Base-by-base conservation (phyloP, 2,888 invertebrate genomes). In the Drosophila quinaria region DNA sequence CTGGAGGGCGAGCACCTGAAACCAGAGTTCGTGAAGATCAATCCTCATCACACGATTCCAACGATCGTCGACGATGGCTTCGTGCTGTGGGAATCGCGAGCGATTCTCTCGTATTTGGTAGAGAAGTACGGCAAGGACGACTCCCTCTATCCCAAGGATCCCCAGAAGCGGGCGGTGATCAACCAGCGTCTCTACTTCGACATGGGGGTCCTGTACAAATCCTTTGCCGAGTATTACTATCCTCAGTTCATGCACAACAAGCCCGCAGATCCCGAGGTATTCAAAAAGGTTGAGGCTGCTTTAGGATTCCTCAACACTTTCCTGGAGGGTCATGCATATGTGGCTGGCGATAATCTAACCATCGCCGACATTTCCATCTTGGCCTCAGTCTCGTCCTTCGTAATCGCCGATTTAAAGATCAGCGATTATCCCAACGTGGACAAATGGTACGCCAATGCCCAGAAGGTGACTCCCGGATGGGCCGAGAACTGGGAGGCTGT, bases 21-120 rank as follows among this genome's bases (percentile, higher is more conserved):
- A 19, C 95, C 96, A 0, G 96, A 96, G 84, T 96, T 94, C 83
- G 1, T 95, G 41, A 95, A 95, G 93, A 92, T 97, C 25, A 97
- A 97, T 92, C 97, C 97, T 0, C 97, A 97, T 92, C 97, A 97
- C 91, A 95, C 95, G 19, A 94, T 98, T 65, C 97, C 98, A 1
- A 97, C 97, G 0, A 92, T 98, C 44, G 95, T 96, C 63, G 97
- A 98, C 92, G 95, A 96, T 85, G 97, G 96, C 0, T 95, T 97
- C 89, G 92, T 94, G 15, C 91, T 98, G 61, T 96, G 96, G 94
- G 97, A 98, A 93, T 97, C 97, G 50, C 96, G 97, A 39, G 96
- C 97, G 66, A 97, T 97, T 91, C 94, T 94, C 0, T 97, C 42
- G 11, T 42, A 97, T 92, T 93, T 97, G 88, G 96, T 94, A 22